These are phyloP conservation scores for Brenthis daphne DNA, from an alignment of 2,888 invertebrate genomes.

Conservation along the genomic window DNA sequence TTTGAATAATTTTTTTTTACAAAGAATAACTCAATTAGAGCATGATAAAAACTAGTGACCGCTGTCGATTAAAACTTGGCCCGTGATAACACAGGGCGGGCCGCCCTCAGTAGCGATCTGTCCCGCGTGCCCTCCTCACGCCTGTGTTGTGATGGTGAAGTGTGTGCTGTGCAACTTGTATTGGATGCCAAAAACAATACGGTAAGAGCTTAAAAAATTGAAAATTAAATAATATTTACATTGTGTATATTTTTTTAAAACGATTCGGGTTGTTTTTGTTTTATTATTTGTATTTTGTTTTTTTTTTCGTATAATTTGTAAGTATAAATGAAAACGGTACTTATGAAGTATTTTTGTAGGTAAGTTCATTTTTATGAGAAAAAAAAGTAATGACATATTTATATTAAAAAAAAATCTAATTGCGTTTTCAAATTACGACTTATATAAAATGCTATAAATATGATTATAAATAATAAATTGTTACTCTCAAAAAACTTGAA, in stretches of 20 bases:
- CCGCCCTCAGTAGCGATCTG: slow-evolving; percentile 58
- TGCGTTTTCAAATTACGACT: no score
- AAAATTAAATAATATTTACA: background rate
- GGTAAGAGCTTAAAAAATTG: slow-evolving; percentile 21
- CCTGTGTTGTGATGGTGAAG: slow-evolving; percentile 42
- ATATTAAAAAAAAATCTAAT: no score
- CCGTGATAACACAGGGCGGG: slow-evolving; percentile 72
- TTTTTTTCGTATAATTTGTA: no score
- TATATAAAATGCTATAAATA: no score
- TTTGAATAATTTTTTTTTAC: slow-evolving; percentile 6
- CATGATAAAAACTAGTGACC: slow-evolving; percentile 34
- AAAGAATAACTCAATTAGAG: slow-evolving; percentile 43
- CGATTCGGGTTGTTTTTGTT: background rate
- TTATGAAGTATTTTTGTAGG: no score
- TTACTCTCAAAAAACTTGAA: background rate
- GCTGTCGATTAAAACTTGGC: slow-evolving; percentile 43
- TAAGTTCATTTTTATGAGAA: no score
- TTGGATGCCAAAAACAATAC: slow-evolving; percentile 33
- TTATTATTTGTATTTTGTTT: background rate
- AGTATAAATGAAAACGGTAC: no score
- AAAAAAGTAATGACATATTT: no score
- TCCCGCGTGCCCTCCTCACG: slow-evolving; percentile 61
- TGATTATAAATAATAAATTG: no score
- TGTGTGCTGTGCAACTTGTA: slow-evolving; percentile 32
- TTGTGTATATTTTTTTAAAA: background rate